Percentiles rank a stretch among this genome's conserved stretches.
These are phyloP conservation scores for Ectobius pallidus DNA, from an alignment of 2,888 invertebrate genomes.

Conservation along the genomic window DNA sequence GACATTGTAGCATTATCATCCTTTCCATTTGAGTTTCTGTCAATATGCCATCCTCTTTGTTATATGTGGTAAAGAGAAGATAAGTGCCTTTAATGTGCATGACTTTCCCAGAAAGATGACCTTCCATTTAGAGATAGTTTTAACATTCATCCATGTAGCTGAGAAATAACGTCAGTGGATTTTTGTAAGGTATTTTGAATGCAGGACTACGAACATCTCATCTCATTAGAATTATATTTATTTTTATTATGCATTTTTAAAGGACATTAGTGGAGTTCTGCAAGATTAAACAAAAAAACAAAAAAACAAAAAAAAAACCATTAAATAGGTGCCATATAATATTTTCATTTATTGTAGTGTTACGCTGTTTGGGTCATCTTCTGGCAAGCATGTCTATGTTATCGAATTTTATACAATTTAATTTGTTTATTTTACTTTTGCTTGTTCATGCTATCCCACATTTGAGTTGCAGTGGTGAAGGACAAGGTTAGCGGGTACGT, in stretches of 20 bases:
- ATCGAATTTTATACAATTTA: constrained; percentile 14
- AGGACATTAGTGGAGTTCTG: background rate
- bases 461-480: background rate
- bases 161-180: background rate
- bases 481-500: no score
- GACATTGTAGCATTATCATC: constrained; percentile 6
- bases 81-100: constrained; percentile 33
- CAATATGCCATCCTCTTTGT: constrained; percentile 6
- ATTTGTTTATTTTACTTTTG: constrained; percentile 15
- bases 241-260: background rate
- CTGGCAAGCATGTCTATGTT: constrained; percentile 11
- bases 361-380: background rate
- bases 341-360: background rate
- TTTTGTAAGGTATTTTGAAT: background rate
- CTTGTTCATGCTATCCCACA: constrained; percentile 11
- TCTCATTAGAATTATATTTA: background rate
- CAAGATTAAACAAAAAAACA: background rate
- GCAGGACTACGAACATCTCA: background rate
- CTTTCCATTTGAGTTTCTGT: constrained; percentile 41
- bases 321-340: constrained; percentile 8
- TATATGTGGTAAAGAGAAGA: background rate
- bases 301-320: background rate
- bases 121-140: no score
- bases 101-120: background rate
- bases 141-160: background rate